Base-by-base conservation (phyloP, 1,140 invertebrate genomes). In the Steinernema khuongi region DNA sequence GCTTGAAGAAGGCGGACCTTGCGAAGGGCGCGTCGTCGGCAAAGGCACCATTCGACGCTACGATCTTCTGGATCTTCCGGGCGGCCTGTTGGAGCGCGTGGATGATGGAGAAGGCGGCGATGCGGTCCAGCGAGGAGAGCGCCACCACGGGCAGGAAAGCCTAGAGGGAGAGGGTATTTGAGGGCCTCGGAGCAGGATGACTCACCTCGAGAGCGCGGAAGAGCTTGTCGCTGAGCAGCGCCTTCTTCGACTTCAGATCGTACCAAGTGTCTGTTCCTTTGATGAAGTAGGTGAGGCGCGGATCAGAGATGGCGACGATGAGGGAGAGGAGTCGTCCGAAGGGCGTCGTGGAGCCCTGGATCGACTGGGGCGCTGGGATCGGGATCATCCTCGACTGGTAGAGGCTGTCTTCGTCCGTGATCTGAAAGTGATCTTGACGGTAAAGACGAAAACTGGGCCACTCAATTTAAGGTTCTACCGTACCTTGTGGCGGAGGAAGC, bases 231-330 rank as follows among this genome's bases (percentile, higher is more conserved):
- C 50, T 60, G 14, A 60, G 11, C 4, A 60, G 50, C 50, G 50
- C 50, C 19, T 60, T 60, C 50, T 60, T 60, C 50, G 50, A 17
- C 50, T 60, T 60, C 50, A 60, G 7, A 22, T 60, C 50, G 22
- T 60, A 60, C 50, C 50, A 60, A 14, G 50, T 60, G 22, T 60
- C 50, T 22, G 50, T 60, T 14, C 14, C 11, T 60, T 60, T 60
- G 50, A 60, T 60, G 22, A 14, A 60, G 50, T 60, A 60, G 7
- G 50, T 14, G 14, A 22, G 14, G 4, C 50, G 50, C 11, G 50
- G 50, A 26, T 60, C 26, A 2, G 50, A 60, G 26, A 60, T 60
- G 2, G 50, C 4, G 11, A 60, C 26, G 4, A 60, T 60, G 50
- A 60, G 7, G 2, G 7, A 7, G 50, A 60, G 50, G 26, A 60